phyloP scores from a whole-genome alignment of 2,888 invertebrate species.

The Dione vanillae region DNA sequence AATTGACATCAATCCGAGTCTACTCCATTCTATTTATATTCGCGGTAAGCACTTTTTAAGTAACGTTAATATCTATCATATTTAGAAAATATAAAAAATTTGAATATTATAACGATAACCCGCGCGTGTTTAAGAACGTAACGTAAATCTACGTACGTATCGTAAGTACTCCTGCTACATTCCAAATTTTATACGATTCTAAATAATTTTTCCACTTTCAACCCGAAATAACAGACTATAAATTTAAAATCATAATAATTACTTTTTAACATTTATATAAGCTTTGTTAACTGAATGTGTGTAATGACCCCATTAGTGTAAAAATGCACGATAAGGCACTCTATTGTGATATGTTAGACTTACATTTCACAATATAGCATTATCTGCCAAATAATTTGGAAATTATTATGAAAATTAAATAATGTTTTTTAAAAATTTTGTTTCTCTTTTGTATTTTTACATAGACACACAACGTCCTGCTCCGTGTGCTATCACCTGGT shows the following conservation, averaged over 20 bases:
- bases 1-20: slow-evolving; percentile 27
- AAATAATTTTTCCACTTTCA: no score
- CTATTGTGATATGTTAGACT: no score
- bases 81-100: no score
- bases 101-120: no score
- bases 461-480: not conserved
- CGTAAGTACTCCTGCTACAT: no score
- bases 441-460: not conserved
- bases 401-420: no score
- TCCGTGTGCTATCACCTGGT: not conserved
- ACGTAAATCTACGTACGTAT: no score
- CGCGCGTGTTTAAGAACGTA: no score
- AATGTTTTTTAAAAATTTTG: no score
- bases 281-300: slow-evolving; percentile 14
- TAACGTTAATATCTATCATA: not conserved
- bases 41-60: not conserved
- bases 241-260: not conserved
- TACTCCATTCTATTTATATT: slow-evolving; percentile 4
- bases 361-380: not conserved
- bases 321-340: slow-evolving; percentile 34
- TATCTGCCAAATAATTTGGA: no score
- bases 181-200: not conserved
- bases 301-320: slow-evolving; percentile 36
- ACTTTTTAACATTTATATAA: not conserved
- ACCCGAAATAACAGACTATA: no score